Conservation (phyloP, 2,888 invertebrate genomes). For the Sarcophaga subvicina region DNA sequence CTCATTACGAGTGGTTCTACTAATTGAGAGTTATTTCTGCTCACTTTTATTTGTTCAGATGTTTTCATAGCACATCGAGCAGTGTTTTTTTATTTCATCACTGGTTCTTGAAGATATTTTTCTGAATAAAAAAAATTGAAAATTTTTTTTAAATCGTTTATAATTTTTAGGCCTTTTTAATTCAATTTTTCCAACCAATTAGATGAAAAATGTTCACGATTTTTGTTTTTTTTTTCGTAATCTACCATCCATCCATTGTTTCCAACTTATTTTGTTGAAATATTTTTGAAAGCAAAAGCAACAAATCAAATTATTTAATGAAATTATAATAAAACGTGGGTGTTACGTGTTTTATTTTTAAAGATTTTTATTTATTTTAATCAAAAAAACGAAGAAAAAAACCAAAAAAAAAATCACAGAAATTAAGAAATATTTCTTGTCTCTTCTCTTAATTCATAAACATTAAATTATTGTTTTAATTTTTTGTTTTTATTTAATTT, state of each 20-base stretch:
- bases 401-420: background rate
- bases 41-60: too few species aligned
- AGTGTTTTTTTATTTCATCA: too few species aligned
- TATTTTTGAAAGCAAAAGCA: background rate
- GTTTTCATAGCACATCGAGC: too few species aligned
- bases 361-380: slow-evolving; percentile 63
- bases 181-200: slow-evolving; percentile 7
- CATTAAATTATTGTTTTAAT: slow-evolving; percentile 50
- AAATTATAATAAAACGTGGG: slow-evolving; percentile 73
- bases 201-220: background rate
- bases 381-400: background rate
- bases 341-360: slow-evolving; percentile 73
- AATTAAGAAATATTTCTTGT: slow-evolving; percentile 58
- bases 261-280: background rate
- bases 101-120: too few species aligned
- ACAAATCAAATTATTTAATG: slow-evolving; percentile 42
- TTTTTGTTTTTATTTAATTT: background rate
- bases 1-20: too few species aligned
- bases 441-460: slow-evolving; percentile 53
- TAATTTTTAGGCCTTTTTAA: too few species aligned
- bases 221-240: background rate
- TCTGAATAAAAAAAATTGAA: too few species aligned
- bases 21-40: too few species aligned
- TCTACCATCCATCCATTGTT: slow-evolving; percentile 1
- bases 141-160: too few species aligned